Base-by-base conservation (phyloP, 2,113 vertebrate genomes). In the Megalops atlanticus region DNA sequence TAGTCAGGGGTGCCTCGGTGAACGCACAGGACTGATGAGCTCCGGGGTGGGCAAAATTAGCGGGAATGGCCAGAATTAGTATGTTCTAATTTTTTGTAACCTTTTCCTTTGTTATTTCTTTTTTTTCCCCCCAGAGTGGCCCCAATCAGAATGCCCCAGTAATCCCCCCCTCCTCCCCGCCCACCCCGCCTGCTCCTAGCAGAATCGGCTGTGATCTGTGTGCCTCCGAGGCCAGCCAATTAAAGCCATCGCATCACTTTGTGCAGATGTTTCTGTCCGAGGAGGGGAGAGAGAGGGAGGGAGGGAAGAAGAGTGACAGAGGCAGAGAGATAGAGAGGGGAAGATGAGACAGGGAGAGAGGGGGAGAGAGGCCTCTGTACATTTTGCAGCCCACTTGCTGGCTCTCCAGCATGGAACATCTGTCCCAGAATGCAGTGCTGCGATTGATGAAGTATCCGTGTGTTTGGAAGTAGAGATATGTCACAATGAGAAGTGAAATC, bases 241-340 rank as follows among this genome's bases (percentile, higher is more conserved):
- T 93, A 94, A 85, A 88, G 89, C 86, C 91, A 89, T 93, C 73
- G 88, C 87, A 81, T 94, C 93, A 92, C 88, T 91, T 92, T 91
- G 89, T 91, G 90, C 90, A 90, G 88, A 89, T 77, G 38, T 87
- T 75, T 86, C 84, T 74, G 85, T 85, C 88, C 86, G 43, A 45
- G 49, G 15, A 15, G 35, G 45, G 33, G 45, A 36, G 27, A 49
- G 27, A 36, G 11, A 36, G 45, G 49, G 45, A n/a, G 43, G 16
- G 36, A 27, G 38, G 64, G 36, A 0, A 24, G n/a, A 21, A 24
- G 49, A 24, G 49, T n/a, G 21, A 21, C 18, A 54, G 49, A 54
- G 49, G 16, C 16, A 54, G 8, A 54, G 49, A 54, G 49, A 21
- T 21, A 54, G 49, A 24, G 21, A 24, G 58, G 15, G 45, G 38